Base-by-base conservation (phyloP, 2,797 vertebrate species). In the Linurgus olivaceus region DNA sequence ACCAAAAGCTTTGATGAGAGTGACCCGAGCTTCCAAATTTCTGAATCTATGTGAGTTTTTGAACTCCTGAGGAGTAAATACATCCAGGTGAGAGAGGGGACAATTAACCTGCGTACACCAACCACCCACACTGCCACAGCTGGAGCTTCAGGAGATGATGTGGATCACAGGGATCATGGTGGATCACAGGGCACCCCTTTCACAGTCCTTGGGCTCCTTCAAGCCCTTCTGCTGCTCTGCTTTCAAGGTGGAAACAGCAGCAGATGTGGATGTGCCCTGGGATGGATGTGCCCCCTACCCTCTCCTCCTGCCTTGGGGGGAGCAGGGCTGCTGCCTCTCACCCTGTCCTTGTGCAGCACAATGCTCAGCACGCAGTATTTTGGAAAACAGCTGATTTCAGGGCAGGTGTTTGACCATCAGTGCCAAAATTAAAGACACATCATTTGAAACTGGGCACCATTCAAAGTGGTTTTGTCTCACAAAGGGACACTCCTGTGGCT, bases 1-100 rank as follows among this genome's bases (percentile, higher is more conserved):
- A 44, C 11, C n/a, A 77, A 81, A 81, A 78, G 33, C 40, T 88
- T 78, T 79, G 59, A 90, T 71, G 38, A 95, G 57, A 92, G 35
- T 2, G 4, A 48, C 33, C 63, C 47, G 44, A 79, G 77, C 45
- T 87, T 52, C 62, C 67, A 85, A 63, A 79, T 92, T 92, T 82
- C 86, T 82, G 80, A 85, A 87, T 77, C 77, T 61, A 1, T 87
- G 33, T 71, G 80, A 92, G 63, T 50, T 94, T 96, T 74, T 67
- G 58, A 74, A 68, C 52, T 87, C 92, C 81, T 83, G 63, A 71
- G 78, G 85, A 66, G 67, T 77, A 77, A 50, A 89, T 80, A 80
- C 18, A 80, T 19, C 67, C 48, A 71, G 28, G 63, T 67, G 52
- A 71, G 66, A 84, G 28, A 63, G 4, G 35, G 35, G 59, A 76